phyloP scores from a whole-genome alignment of 2,113 vertebrate species.

The Amia ocellicauda region DNA sequence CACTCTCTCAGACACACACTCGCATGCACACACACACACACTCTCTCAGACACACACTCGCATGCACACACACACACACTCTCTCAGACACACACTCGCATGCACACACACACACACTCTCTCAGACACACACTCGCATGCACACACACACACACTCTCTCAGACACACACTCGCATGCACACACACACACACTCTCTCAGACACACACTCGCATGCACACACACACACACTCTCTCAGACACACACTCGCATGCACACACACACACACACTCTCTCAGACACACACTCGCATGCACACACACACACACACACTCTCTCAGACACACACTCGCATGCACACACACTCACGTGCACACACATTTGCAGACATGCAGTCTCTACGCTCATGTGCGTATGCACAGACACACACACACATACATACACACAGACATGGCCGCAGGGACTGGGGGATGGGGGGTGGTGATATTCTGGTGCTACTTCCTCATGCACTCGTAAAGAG shows the following conservation, averaged over 20 bases:
- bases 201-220: too few species aligned
- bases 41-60: not conserved
- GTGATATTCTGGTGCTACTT: too few species aligned
- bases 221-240: not conserved
- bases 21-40: slow-evolving; percentile 1
- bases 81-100: not conserved
- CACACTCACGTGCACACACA: not conserved
- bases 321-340: not conserved
- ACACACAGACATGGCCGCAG: not conserved
- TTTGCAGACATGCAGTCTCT: too few species aligned
- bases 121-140: too few species aligned
- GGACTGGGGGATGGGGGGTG: too few species aligned
- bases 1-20: not conserved
- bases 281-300: not conserved
- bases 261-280: not conserved
- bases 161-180: not conserved
- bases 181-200: too few species aligned
- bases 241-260: not conserved
- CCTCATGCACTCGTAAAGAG: too few species aligned
- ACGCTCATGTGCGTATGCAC: not conserved
- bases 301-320: not conserved
- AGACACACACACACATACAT: not conserved
- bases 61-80: not conserved
- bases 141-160: not conserved
- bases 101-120: slow-evolving; percentile 7